Percentiles rank a stretch among this genome's conserved stretches.
Conservation (phyloP, 2,888 invertebrate genomes). For the Drosophila melanocephala region DNA sequence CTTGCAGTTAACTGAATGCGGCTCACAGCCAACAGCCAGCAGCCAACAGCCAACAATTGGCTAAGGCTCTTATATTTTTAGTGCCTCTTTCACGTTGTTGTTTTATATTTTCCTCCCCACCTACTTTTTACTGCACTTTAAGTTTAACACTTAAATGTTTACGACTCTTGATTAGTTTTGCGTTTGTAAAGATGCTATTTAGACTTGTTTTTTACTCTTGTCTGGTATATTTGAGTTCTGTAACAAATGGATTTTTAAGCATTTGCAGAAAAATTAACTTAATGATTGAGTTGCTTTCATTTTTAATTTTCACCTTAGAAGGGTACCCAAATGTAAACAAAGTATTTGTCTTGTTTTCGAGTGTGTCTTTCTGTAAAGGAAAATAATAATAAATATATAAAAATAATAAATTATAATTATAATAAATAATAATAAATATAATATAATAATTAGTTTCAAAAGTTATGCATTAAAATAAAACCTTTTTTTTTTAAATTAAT, state of each 20-base stretch:
- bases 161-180: constrained; percentile 31
- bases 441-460: background rate
- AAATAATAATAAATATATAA: background rate
- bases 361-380: too few species aligned
- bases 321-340: too few species aligned
- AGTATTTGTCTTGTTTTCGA: too few species aligned
- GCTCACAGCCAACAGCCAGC: background rate
- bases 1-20: background rate
- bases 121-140: constrained; percentile 8
- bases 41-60: constrained; percentile 3
- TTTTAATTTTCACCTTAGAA: too few species aligned
- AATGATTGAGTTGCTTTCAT: too few species aligned
- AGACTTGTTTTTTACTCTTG: background rate
- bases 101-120: background rate
- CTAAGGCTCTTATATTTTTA: constrained; percentile 9
- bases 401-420: background rate
- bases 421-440: background rate
- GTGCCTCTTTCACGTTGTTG: background rate
- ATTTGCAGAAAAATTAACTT: too few species aligned
- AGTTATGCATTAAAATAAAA: too few species aligned
- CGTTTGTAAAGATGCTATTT: constrained; percentile 24
- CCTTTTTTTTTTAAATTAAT: background rate
- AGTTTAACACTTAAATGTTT: constrained; percentile 40
- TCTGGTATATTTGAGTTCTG: background rate
- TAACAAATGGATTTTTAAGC: background rate